Percentiles rank a stretch among this genome's conserved stretches.
These are phyloP conservation scores for Choloepus hoffmanni DNA, from an alignment of 2,113 vertebrate species.

Conservation along the genomic window DNA sequence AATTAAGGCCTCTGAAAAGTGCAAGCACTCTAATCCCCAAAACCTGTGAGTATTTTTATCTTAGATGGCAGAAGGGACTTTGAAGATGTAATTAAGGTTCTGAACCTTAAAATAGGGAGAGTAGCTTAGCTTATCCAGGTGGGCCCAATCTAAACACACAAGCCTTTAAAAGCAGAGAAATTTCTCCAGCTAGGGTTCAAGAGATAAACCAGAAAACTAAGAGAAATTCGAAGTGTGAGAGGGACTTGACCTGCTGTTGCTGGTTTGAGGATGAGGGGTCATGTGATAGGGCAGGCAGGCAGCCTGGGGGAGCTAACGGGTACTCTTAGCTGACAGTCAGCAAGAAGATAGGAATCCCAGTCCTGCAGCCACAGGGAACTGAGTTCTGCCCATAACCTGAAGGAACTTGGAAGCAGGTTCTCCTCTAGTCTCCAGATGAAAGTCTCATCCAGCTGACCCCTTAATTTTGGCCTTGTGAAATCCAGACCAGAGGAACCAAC, in stretches of 20 bases:
- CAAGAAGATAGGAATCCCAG: neutral
- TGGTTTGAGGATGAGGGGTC: neutral
- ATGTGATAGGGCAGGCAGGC: neutral
- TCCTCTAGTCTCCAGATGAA: neutral
- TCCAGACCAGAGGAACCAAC: neutral
- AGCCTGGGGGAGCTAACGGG: neutral
- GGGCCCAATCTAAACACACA: neutral
- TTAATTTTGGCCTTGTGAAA: neutral
- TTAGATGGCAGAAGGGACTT: neutral
- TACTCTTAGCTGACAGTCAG: neutral
- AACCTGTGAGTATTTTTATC: neutral
- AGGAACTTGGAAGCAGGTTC: conserved; percentile 4
- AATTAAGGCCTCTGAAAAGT: neutral
- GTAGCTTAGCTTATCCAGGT: neutral
- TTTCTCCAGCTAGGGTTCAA: neutral
- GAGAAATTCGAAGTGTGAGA: neutral
- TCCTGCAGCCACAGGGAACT: neutral
- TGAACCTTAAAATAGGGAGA: neutral
- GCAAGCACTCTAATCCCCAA: neutral
- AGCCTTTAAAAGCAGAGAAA: neutral
- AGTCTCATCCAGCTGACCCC: neutral
- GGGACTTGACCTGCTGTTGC: neutral
- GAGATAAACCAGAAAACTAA: neutral
- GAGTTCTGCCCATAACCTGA: conserved; percentile 1
- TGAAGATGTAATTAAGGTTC: neutral